Base-by-base conservation (phyloP, 2,888 invertebrate species). In the Parochlus steinenii region DNA sequence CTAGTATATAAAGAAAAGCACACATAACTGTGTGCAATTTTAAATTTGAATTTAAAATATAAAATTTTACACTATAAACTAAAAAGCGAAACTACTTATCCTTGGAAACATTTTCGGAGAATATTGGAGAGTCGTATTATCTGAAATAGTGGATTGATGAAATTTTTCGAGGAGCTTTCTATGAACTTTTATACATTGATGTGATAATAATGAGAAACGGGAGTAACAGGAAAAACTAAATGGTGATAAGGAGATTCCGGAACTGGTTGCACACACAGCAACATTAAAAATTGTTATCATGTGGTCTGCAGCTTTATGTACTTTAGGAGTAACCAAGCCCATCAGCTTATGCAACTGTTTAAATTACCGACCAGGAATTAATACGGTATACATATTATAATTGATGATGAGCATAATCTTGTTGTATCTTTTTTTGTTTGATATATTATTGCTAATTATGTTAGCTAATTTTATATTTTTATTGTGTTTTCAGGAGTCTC, bases 401-500 rank as follows among this genome's bases (percentile, higher is more conserved):
- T 33, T 25, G 14, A 27, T 12, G 12, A 34, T 5, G 17, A n/a
- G 18, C 11, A 18, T 12, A 5, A 16, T 6, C 14, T 28, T n/a
- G n/a, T n/a, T n/a, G n/a, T n/a, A n/a, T n/a, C n/a, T n/a, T n/a
- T n/a, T n/a, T 34, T 17, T 6, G 14, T 19, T 20, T 11, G 25
- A 24, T 3, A 32, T n/a, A 23, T 11, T 5, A 7, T 7, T 7
- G 22, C 25, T 11, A 25, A 25, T 25, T 6, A 25, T n/a, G 6
- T 30, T 11, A 16, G 10, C 17, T 18, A 17, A 20, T 34, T 28
- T 7, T 6, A 20, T 28, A 16, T 17, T 17, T 17, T 12, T 20
- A 3, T 40, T 50, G 47, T 46, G 51, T 54, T 69, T 65, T 42
- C 69, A 86, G 85, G 85, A 85, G 74, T 77, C 80, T 72, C 81